Evolutionary conservation across 2,888 invertebrate species (phyloP).

Genomic region (Nycteola revayana): DNA sequence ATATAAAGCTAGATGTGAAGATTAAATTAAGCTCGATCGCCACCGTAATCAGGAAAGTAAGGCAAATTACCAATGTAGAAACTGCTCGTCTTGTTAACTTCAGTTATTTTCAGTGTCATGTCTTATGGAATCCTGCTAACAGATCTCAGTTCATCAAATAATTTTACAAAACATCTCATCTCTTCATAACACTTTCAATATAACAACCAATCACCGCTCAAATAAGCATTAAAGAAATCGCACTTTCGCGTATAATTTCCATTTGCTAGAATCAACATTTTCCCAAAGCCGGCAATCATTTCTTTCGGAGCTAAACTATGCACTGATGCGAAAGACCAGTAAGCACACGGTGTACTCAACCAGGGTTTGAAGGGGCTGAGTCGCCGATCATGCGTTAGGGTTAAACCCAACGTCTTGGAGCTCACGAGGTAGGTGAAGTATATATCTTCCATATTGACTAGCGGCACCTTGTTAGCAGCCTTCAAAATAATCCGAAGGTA

Average conservation of each 20-base stretch:
- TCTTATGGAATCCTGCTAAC: too few relatives aligned
- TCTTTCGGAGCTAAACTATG: slow-evolving; percentile 51
- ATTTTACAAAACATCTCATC: too few relatives aligned
- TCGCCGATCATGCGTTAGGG: slow-evolving; percentile 79
- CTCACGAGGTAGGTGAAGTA: slow-evolving; percentile 87
- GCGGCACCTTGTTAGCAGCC: slow-evolving; percentile 78
- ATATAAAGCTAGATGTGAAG: too few relatives aligned
- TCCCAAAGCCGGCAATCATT: slow-evolving; percentile 43
- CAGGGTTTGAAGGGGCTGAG: slow-evolving; percentile 61
- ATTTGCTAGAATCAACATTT: slow-evolving; percentile 23
- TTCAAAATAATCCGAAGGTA: slow-evolving; percentile 65
- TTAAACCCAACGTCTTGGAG: slow-evolving; percentile 70
- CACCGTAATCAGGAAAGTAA: too few relatives aligned
- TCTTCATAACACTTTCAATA: too few relatives aligned
- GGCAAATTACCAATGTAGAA: too few relatives aligned
- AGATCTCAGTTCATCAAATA: too few relatives aligned
- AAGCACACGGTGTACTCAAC: slow-evolving; percentile 41
- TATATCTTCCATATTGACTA: slow-evolving; percentile 87
- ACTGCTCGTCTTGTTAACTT: too few relatives aligned
- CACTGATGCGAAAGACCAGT: slow-evolving; percentile 45
- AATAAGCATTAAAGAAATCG: slow-evolving; percentile 29
- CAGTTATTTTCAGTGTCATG: too few relatives aligned
- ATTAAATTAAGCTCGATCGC: too few relatives aligned
- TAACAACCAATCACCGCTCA: slow-evolving; percentile 14
- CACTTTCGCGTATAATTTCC: slow-evolving; percentile 31